Conservation (phyloP, 1,140 invertebrate genomes). For the Neotoxoptera formosana region DNA sequence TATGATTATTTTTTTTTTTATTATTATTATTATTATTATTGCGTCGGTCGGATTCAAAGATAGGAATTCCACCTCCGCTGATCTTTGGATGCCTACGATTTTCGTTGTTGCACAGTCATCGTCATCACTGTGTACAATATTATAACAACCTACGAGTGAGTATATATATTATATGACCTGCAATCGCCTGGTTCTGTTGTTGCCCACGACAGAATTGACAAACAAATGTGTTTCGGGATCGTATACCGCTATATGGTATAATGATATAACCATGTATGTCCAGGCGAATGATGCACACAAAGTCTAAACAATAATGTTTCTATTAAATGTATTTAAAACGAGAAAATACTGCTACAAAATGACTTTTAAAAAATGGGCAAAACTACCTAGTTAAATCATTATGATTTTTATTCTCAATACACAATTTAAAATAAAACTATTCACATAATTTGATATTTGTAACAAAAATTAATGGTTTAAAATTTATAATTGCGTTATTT, state of each 20-base stretch:
- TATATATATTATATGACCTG: too few species aligned
- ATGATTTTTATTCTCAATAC: not conserved
- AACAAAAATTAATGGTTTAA: not conserved
- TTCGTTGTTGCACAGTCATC: not conserved
- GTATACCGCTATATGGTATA: not conserved
- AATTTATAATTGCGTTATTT: not conserved
- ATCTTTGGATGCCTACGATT: not conserved
- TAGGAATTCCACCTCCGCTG: not conserved
- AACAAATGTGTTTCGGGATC: not conserved
- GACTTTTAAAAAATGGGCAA: not conserved
- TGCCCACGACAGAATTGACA: not conserved
- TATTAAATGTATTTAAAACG: not conserved
- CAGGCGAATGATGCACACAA: not conserved
- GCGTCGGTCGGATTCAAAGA: not conserved
- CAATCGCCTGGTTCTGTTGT: not conserved
- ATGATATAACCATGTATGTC: not conserved
- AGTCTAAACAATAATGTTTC: not conserved
- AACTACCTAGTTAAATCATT: not conserved
- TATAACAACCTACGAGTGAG: not conserved
- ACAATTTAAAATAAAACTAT: not conserved
- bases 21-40: not conserved
- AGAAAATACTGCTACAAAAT: not conserved
- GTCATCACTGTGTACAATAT: not conserved
- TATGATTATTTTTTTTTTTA: not conserved
- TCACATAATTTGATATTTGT: not conserved